These are phyloP conservation scores for Solenodon paradoxus DNA, from an alignment of 2,113 vertebrate species.

Conservation along the genomic window DNA sequence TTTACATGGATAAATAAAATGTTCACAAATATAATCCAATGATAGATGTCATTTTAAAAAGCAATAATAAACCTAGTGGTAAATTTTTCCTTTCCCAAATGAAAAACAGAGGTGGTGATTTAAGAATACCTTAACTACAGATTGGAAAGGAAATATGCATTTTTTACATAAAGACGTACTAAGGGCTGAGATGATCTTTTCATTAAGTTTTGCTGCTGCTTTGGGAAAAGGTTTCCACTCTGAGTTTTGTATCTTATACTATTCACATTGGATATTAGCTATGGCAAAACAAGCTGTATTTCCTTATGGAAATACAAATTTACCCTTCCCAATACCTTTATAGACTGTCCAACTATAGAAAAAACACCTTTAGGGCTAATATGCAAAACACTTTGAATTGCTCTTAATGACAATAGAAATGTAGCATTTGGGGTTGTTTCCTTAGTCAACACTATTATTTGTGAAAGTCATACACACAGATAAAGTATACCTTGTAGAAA, in stretches of 20 bases:
- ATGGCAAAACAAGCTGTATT: not conserved
- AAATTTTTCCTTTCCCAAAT: not conserved
- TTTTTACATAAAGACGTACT: not conserved
- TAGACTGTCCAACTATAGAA: not conserved
- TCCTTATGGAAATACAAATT: too few relatives aligned
- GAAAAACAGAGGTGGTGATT: not conserved
- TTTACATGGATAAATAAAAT: not conserved
- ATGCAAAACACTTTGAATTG: not conserved
- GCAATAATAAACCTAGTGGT: not conserved
- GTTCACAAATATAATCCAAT: not conserved
- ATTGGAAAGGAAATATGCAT: not conserved
- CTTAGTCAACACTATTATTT: not conserved
- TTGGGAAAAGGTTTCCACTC: not conserved
- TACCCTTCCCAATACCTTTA: not conserved
- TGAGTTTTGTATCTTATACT: not conserved
- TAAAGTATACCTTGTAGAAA: not conserved
- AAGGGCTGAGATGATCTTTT: not conserved
- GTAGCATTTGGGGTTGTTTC: not conserved
- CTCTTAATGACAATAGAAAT: not conserved
- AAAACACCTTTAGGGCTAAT: not conserved
- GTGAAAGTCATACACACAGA: not conserved
- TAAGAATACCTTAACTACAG: not conserved
- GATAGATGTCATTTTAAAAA: not conserved
- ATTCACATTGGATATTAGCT: not conserved
- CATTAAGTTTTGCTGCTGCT: not conserved